Base-by-base conservation (phyloP, 2,888 invertebrate genomes). In the Criorhina ranunculi region DNA sequence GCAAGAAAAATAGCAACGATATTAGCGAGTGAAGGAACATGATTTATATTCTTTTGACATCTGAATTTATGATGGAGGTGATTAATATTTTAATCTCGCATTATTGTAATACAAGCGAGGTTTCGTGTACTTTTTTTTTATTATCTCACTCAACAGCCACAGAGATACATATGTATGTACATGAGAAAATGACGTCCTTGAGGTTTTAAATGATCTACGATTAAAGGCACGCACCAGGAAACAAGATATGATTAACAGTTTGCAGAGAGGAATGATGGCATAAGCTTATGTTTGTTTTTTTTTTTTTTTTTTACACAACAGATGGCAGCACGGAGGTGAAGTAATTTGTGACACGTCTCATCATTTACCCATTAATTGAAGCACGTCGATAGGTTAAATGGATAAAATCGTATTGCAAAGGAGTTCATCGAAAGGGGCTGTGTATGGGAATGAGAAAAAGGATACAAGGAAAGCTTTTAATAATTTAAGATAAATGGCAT, bases 31-130 rank as follows among this genome's bases (percentile, higher is more conserved):
- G 73, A 73, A 67, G 42, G 66, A 53, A 62, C 35, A 69, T 83
- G 73, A 78, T 73, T 83, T 78, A 83, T 78, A 78, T 73, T 73
- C 83, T 79, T 79, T 75, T 83, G 83, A 75, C 83, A 69, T 78
- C 79, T 69, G 78, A 79, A 83, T 83, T 83, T 83, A 64, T 79
- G 83, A 83, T 79, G 83, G 51, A 78, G 78, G 78, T 78, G 83
- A 83, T 83, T 83, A 83, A 83, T 83, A 83, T 83, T 83, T 83
- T 83, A 83, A 78, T 83, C 83, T 78, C 79, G 57, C 78, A 33
- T 53, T 69, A 62, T 83, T 78, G 77, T 78, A 19, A 12, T 37
- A 60, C 29, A 72, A 29, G 46, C 19, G 37, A 35, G 57, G 15
- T 42, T 33, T 42, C 17, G 29, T 8, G 11, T 9, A 35, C n/a